Base-by-base conservation (phyloP, 2,888 invertebrate species). In the Pterostichus niger region DNA sequence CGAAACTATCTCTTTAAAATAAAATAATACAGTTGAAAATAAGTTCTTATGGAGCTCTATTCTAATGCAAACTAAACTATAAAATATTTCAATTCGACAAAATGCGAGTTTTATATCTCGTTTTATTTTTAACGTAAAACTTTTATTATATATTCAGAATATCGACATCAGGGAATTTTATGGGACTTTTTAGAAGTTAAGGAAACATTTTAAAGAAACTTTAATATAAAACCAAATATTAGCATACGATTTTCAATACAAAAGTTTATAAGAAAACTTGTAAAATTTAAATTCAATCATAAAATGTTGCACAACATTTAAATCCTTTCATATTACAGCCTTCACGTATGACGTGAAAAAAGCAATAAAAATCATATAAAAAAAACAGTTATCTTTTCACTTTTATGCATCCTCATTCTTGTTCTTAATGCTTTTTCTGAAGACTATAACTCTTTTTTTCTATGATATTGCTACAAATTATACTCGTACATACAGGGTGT, bases 311-410 rank as follows among this genome's bases (percentile, higher is more conserved):
- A 71, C 17, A 64, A 64, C 64, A 35, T 40, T 59, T 40, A 64
- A 64, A 64, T 64, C 64, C 64, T 35, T 13, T 64, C 64, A 10
- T 59, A 59, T 59, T 64, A 64, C 64, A 64, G 40, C 64, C 64
- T 64, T 64, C 64, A 64, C 64, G 40, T 64, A 64, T 64, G 46
- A 64, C 68, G 44, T 71, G 68, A 6, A 15, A 68, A 71, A 40
- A 44, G 44, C 44, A 71, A 44, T 44, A 64, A 71, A 71, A 71
- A 71, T 71, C 40, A 17, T 71, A 71, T 71, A 44, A 71, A 71
- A 71, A 44, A 44, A 68, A 44, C 68, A 15, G 68, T 71, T 71
- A 71, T 71, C 68, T 71, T 71, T 71, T 71, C 68, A 44, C 68
- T 71, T 71, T 71, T 71, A 71, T 71, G 68, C 68, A 71, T 44